Evolutionary conservation across 2,797 vertebrate species (phyloP).

Genomic region (Scyliorhinus canicula): DNA sequence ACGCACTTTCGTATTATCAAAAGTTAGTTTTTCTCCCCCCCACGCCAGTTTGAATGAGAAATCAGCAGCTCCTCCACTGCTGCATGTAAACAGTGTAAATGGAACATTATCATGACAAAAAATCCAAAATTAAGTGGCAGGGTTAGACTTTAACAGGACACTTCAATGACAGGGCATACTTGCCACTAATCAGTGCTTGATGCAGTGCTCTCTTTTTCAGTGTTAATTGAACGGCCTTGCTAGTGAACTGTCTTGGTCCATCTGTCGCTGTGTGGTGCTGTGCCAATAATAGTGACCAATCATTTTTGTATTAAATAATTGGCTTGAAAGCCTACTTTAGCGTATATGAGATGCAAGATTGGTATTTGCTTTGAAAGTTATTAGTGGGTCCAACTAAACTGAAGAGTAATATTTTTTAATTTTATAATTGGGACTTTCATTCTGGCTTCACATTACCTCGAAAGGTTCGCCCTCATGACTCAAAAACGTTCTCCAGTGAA

Average conservation of each 20-base stretch:
- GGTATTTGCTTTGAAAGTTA: neutral
- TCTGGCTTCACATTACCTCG: neutral
- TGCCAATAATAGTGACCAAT: constrained; percentile 15
- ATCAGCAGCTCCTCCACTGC: neutral
- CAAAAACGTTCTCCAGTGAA: neutral
- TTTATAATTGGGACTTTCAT: neutral
- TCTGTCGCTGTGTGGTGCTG: neutral
- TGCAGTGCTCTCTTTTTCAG: neutral
- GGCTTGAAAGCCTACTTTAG: neutral
- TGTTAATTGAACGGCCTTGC: constrained; percentile 6
- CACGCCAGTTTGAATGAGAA: neutral
- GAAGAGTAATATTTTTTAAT: neutral
- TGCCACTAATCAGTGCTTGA: neutral
- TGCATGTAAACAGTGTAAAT: neutral
- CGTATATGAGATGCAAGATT: neutral
- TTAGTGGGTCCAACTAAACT: neutral
- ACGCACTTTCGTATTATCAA: neutral
- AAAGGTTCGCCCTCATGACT: neutral
- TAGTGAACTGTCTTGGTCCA: constrained; percentile 19
- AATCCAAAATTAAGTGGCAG: neutral
- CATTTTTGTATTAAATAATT: constrained; percentile 19
- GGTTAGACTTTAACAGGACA: constrained; percentile 2
- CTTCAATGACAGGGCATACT: neutral
- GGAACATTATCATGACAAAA: neutral
- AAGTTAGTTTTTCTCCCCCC: neutral